phyloP scores from a whole-genome alignment of 1,140 invertebrate species.

The Rhopalosiphum maidis region DNA sequence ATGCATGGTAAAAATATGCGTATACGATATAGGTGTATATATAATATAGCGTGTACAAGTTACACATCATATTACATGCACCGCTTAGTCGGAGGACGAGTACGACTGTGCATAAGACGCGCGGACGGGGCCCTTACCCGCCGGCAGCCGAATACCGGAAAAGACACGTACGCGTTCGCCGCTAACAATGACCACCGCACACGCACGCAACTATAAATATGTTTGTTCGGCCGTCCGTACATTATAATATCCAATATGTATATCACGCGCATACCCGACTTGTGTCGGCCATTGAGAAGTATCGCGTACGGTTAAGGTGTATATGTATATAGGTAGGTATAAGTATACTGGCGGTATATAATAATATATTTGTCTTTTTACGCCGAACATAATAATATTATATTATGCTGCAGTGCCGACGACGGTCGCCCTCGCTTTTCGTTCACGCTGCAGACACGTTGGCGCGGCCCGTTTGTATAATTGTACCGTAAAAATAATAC shows the following conservation, averaged over 20 bases:
- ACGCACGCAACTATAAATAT: background rate
- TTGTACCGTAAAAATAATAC: background rate
- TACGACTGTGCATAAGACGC: background rate
- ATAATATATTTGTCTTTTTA: background rate
- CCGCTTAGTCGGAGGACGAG: background rate
- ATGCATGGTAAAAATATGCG: background rate
- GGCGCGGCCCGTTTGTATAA: background rate
- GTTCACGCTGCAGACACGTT: background rate
- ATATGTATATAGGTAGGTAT: too few relatives aligned
- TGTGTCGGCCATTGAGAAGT: background rate
- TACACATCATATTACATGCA: background rate
- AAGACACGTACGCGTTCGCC: conserved; percentile 32
- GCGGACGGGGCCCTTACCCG: background rate
- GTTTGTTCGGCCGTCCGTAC: conserved; percentile 28
- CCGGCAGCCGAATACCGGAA: background rate
- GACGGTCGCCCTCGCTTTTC: conserved; percentile 1
- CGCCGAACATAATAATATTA: background rate
- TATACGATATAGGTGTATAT: background rate
- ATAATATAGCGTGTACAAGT: background rate
- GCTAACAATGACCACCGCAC: conserved; percentile 19
- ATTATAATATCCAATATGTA: background rate
- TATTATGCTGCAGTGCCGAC: background rate
- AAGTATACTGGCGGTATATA: background rate
- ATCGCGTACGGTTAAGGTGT: background rate
- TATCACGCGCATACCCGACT: background rate